Base-by-base conservation (phyloP, 2,797 vertebrate species). In the Pristis pectinata region DNA sequence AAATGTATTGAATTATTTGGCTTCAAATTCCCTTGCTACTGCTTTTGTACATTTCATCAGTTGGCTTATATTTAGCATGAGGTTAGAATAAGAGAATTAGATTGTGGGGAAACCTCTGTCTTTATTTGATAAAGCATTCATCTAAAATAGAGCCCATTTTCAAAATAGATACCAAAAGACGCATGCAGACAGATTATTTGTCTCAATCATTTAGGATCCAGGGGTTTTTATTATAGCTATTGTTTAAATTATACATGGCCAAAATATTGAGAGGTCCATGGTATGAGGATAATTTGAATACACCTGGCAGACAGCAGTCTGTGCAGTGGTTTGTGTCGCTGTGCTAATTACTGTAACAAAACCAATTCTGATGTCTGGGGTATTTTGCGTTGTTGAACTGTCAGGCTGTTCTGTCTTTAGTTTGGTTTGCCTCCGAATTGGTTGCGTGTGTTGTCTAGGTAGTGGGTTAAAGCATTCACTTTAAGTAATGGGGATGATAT, bases 61-160 rank as follows among this genome's bases (percentile, higher is more conserved):
- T 15, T 91, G 5, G 19, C 34, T 37, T 37, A 37, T 24, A n/a
- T 91, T 89, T 89, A 22, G n/a, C 59, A 27, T 37, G 64, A 67
- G 87, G 61, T 15, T 61, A 19, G 53, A 61, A 59, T 59, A 87
- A 59, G 34, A 24, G 59, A 67, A 91, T 91, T 61, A 64, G 34
- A 34, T 91, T 37, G n/a, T 37, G 59, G 87, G n/a, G n/a, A 91
- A 91, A n/a, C 5, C 0, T 89, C 34, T 91, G n/a, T 5, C 87
- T 67, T 87, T 91, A 44, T 22, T 80, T 44, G 59, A 24, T 64
- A 61, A 53, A 59, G 53, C 13, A 19, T n/a, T 67, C 49, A 49
- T 49, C n/a, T 91, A 67, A 91, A 91, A 67, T 91, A 91, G 59
- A 91, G 91, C 34, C 22, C 37, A 91, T 41, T 41, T 91, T 91